Evolutionary conservation across 2,113 vertebrate species (phyloP).

Genomic region (Pachyramphus minor): DNA sequence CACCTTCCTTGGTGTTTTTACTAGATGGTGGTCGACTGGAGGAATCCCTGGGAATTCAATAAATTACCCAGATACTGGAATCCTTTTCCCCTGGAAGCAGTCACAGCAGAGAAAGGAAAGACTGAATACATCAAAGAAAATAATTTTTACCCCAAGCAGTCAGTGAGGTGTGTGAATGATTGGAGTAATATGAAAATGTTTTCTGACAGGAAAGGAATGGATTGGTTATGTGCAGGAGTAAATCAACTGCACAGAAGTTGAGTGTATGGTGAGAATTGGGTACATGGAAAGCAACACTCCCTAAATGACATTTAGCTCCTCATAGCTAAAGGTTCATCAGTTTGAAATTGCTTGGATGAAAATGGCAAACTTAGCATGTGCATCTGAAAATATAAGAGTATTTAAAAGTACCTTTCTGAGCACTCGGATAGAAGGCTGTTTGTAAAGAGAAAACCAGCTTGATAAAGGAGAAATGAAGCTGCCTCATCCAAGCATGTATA

Average conservation of each 20-base stretch:
- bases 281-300: neutral
- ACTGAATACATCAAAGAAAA: neutral
- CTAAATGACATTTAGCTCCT: conserved; percentile 39
- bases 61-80: neutral
- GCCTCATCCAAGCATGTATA: conserved; percentile 53
- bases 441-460: conserved; percentile 31
- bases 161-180: conserved; percentile 26
- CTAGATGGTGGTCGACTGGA: neutral
- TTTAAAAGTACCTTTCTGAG: conserved; percentile 34
- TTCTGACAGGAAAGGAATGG: conserved; percentile 14
- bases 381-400: neutral
- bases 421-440: neutral
- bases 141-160: neutral
- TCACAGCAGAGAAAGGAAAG: neutral
- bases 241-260: conserved; percentile 39
- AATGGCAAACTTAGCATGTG: neutral
- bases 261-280: conserved; percentile 4
- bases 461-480: conserved; percentile 49
- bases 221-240: conserved; percentile 36
- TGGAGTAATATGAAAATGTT: conserved; percentile 27
- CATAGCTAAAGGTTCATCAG: neutral
- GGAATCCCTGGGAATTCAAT: neutral
- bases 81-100: neutral
- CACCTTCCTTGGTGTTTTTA: neutral
- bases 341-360: conserved; percentile 34